Base-by-base conservation (phyloP, 2,113 vertebrate genomes). In the Catharus bicknelli region DNA sequence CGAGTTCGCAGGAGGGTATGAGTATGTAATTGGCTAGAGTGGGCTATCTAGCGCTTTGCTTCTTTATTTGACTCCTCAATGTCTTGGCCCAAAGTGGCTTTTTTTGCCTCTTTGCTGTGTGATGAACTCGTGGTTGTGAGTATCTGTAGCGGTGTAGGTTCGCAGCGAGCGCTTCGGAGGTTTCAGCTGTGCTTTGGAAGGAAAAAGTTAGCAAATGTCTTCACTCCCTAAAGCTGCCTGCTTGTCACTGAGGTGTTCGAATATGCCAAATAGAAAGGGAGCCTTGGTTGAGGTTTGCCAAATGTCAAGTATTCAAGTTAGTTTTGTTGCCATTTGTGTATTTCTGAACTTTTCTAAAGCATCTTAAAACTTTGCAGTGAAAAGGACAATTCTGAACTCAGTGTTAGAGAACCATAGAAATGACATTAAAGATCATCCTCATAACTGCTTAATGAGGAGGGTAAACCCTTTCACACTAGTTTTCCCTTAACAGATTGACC, bases 1-100 rank as follows among this genome's bases (percentile, higher is more conserved):
- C 13, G 99, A 99, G 98, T 99, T 99, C 84, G 98, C 99, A 95
- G 99, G 99, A 97, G 99, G 98, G 96, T 99, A 99, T 81, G 99
- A 99, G 99, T 99, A 98, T 98, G 97, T 98, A 98, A 97, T 98
- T 98, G 96, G 98, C 98, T 98, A 98, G 98, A 98, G 96, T 98
- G 97, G 98, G 98, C 97, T 97, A 96, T 97, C 96, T 98, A 97
- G 96, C 97, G 82, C 94, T 98, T 98, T 98, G 96, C 95, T 96
- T 96, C 96, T 97, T 97, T 96, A 96, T 96, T 97, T 86, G 95
- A 96, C 94, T 88, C 89, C 10, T n/a, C 67, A 79, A 85, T 91
- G 95, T 97, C 66, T 95, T 77, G 96, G 97, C 97, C 84, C 27
- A 20, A 48, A 26, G 73, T 63, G 73, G 25, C 64, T 57, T 80